Evolutionary conservation across 2,888 invertebrate species (phyloP), one percentile per base, ranked within the genome.

Genomic region (Ichneumoninae sp.): DNA sequence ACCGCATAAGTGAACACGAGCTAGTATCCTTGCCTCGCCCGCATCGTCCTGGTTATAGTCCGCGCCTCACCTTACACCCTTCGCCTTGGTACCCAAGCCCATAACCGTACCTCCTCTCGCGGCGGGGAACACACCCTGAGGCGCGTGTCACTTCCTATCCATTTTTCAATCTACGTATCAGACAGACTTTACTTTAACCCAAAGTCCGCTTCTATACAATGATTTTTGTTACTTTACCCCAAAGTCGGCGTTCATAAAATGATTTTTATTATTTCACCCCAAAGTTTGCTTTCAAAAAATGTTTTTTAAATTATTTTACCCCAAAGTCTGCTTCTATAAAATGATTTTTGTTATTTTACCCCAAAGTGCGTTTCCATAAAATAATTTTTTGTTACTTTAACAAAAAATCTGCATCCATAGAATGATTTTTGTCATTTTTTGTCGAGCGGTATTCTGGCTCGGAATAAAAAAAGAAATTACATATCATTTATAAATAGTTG

Each of bases 11-110:
- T 50, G 57, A 19, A 40, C 36, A 57, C 47, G 60, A 57, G 19
- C 74, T 36, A 33, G 74, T 63, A 73, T 76, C 71, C 73, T 81
- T 68, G 40, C 26, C 60, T 52, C 73, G 60, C 83, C 83, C 83
- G 83, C 83, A 83, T 83, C 81, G 52, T 68, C 47, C 13, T 76
- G 60, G 63, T 22, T 75, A 50, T 30, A 71, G 63, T 26, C 71
- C 65, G 57, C 40, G 80, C 66, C 26, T 76, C 76, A 60, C 57
- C 71, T 75, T 68, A 75, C 66, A 73, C 60, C 76, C 71, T 71
- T 70, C 22, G 50, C 26, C 79, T 30, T 76, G 33, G 65, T 52
- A 80, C 68, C 16, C 54, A 76, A 36, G 16, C 33, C 73, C 77
- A 69, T 63, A 47, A 22, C 70, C 70, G 19, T 19, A 8, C 40